Base-by-base conservation (phyloP, 2,797 vertebrate species). In the Orestias chungarensis region DNA sequence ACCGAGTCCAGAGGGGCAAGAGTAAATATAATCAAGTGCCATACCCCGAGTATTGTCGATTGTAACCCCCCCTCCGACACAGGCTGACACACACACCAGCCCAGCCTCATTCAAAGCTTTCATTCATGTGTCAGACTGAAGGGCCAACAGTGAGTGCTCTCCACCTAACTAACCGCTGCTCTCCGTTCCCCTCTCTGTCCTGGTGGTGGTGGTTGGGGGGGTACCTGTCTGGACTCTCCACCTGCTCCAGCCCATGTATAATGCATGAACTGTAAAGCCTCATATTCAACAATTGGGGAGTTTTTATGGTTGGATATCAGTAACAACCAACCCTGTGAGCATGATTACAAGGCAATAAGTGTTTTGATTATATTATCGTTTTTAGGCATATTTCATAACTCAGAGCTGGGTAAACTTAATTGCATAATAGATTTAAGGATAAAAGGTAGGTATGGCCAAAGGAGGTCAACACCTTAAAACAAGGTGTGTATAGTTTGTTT, bases 121-220 rank as follows among this genome's bases (percentile, higher is more conserved):
- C 85, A 92, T 92, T 93, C 90, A 93, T 87, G 81, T 81, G 81
- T 78, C 71, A 82, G 78, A 87, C 81, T 91, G 82, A 91, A 85
- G 91, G 81, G 79, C 79, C 75, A 83, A 91, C 91, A 92, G 76
- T 87, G 86, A 94, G 93, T 84, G 91, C 90, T 88, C 94, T 95
- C 83, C 85, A 94, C 80, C 86, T 94, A 92, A 93, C 90, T 87
- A 93, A 93, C 93, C 89, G 91, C 93, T 94, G 93, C 81, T 88
- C 75, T 81, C 75, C 76, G 67, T 76, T 78, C 74, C 66, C 73
- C 74, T 78, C 74, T 75, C 75, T 64, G 54, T 83, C 81, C 76
- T 75, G 82, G 23, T 73, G 65, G n/a, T n/a, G n/a, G n/a, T n/a
- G n/a, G n/a, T n/a, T n/a, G n/a, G n/a, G n/a, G n/a, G 66, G 31